Evolutionary conservation across 2,113 vertebrate species (phyloP).

Genomic region (Pygoscelis adeliae): DNA sequence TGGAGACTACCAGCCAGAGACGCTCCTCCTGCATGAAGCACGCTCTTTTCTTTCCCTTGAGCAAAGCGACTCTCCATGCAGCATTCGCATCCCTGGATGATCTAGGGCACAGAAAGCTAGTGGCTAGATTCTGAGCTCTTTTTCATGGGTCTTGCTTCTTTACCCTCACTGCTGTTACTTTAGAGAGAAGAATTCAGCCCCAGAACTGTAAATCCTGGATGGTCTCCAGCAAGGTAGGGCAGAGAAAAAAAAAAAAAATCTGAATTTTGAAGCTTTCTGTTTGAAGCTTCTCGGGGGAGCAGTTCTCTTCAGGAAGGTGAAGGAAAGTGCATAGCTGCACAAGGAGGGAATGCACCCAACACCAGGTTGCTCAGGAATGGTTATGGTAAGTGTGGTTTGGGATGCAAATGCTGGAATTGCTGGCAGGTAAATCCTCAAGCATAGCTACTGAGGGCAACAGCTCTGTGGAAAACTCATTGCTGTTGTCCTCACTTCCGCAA

Average conservation of each 20-base stretch:
- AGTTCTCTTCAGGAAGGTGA: not conserved
- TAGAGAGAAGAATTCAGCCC: not conserved
- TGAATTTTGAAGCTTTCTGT: not conserved
- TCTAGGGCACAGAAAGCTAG: not conserved
- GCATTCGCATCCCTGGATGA: not conserved
- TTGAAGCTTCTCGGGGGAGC: not conserved
- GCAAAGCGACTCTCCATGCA: not conserved
- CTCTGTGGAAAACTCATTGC: not conserved
- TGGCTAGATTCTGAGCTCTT: not conserved
- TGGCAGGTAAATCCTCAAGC: not conserved
- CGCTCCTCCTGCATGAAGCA: constrained; percentile 33
- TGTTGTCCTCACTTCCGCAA: not conserved
- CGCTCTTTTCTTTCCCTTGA: not conserved
- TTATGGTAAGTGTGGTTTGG: not conserved
- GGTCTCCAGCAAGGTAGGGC: not conserved
- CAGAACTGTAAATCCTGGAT: not conserved
- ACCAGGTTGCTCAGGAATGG: not conserved
- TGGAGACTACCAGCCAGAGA: not conserved
- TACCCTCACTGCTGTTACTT: not conserved
- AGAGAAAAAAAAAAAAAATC: not conserved
- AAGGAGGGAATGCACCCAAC: not conserved
- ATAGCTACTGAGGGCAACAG: not conserved
- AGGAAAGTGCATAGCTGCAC: not conserved
- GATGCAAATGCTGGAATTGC: not conserved
- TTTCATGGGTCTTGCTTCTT: not conserved